Percentiles rank a stretch among this genome's conserved stretches.
phyloP scores from a whole-genome alignment of 2,888 invertebrate genomes.

The Athetis lepigone region DNA sequence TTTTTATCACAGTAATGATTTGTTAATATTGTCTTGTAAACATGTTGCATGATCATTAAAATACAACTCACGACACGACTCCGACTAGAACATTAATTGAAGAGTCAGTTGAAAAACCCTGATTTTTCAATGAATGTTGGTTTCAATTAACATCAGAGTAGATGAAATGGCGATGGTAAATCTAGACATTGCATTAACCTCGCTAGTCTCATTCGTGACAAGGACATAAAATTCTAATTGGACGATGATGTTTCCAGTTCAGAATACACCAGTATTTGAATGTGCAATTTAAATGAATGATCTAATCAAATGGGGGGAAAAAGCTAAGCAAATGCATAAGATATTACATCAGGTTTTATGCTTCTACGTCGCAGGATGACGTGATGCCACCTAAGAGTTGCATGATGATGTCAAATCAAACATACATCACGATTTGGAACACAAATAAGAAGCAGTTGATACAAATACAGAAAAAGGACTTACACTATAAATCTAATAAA shows the following conservation, averaged over 20 bases:
- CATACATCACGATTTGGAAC: not conserved
- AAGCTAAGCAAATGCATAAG: conserved; percentile 37
- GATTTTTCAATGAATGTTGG: not conserved
- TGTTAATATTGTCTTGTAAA: conserved; percentile 57
- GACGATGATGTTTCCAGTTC: conserved; percentile 7
- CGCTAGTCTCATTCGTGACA: conserved; percentile 7
- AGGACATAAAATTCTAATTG: conserved; percentile 8
- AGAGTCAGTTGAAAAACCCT: conserved; percentile 15
- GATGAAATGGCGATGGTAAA: conserved; percentile 5
- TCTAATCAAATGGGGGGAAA: conserved; percentile 30
- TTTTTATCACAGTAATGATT: conserved; percentile 63
- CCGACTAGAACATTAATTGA: not conserved
- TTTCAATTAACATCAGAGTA: conserved; percentile 5
- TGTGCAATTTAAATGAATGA: conserved; percentile 20
- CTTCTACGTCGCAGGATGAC: conserved; percentile 32
- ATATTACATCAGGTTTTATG: conserved; percentile 20
- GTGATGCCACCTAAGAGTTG: conserved; percentile 15
- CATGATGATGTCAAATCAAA: conserved; percentile 35
- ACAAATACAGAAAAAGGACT: not conserved
- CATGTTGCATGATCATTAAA: conserved; percentile 30
- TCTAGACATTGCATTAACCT: not conserved
- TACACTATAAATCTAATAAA: not conserved
- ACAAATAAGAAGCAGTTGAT: not conserved
- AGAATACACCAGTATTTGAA: conserved; percentile 16
- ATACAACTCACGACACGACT: conserved; percentile 1